A percentile compares a stretch with the other conserved stretches of the same genome.
Conservation (phyloP, 1,140 invertebrate species). For the Heliothis virescens region DNA sequence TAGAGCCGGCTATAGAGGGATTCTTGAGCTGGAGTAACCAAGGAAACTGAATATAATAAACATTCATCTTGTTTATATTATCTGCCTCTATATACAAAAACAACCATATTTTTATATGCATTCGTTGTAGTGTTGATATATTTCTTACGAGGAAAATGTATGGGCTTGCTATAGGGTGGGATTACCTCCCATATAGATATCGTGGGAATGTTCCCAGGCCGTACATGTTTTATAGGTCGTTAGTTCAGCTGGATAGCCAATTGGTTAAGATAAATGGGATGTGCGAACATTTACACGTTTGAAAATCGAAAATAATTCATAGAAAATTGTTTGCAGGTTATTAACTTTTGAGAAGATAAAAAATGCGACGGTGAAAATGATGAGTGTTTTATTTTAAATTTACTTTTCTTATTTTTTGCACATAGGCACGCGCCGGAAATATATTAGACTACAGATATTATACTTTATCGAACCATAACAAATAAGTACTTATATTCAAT, state of each 20-base stretch:
- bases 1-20: no score
- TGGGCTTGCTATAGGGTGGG: no score
- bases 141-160: no score
- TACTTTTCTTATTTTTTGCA: no score
- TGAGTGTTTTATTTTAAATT: no score
- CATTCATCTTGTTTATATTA: slow-evolving; percentile 8
- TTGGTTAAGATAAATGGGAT: slow-evolving; percentile 17
- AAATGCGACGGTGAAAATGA: neutral
- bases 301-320: slow-evolving; percentile 7
- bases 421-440: no score
- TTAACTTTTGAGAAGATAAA: no score
- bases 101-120: neutral
- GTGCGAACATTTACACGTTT: slow-evolving; percentile 14
- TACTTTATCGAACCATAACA: no score
- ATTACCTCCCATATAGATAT: no score
- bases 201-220: slow-evolving; percentile 12
- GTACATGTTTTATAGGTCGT: slow-evolving; percentile 36
- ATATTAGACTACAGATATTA: no score
- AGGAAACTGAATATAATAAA: neutral
- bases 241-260: slow-evolving; percentile 26
- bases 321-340: neutral
- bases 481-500: no score
- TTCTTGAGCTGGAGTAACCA: neutral
- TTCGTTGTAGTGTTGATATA: neutral
- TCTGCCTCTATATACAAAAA: neutral